Evolutionary conservation across 2,797 vertebrate genomes (phyloP), one percentile per base, ranked within the genome.

Genomic region (Eulemur albifrons): DNA sequence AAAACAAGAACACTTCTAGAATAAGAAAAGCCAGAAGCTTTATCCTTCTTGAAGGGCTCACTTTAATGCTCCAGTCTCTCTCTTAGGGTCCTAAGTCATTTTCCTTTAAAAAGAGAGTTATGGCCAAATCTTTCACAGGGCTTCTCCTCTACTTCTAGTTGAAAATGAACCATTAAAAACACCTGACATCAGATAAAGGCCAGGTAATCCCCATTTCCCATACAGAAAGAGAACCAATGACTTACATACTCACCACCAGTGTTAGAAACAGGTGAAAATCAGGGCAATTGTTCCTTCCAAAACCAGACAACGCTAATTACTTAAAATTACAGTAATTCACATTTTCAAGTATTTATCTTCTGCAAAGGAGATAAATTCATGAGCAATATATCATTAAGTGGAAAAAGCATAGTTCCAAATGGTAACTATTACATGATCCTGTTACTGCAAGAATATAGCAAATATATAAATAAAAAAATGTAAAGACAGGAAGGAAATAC

Each of bases 271-370:
- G 73, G 86, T 91, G 57, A 86, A 95, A 82, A 80, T 54, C 65
- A 30, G 45, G 52, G 48, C 61, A 73, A 87, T 14, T 57, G 30
- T 92, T 82, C 67, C 67, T 61, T 95, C 75, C 69, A 90, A 96
- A 95, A 91, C 50, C 57, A 83, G 76, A 72, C 38, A 15, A 59
- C 3, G 30, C 43, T 86, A 81, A 88, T 40, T 83, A 45, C 69
- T 79, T 90, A 76, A 89, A 89, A 90, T 95, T 54, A 82, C 25
- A 82, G 50, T 73, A 52, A 82, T 90, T 88, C 48, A n/a, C 8
- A 45, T 80, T 83, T 88, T 84, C 54, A 70, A 94, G 61, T 48
- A 65, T 94, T 88, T 92, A 81, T 57, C 76, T 94, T 88, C 50
- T 35, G 2, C 21, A 89, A 73, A 1, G 92, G 21, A 94, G 45